Base-by-base conservation (phyloP, 2,888 invertebrate genomes). In the Autographa pulchrina region DNA sequence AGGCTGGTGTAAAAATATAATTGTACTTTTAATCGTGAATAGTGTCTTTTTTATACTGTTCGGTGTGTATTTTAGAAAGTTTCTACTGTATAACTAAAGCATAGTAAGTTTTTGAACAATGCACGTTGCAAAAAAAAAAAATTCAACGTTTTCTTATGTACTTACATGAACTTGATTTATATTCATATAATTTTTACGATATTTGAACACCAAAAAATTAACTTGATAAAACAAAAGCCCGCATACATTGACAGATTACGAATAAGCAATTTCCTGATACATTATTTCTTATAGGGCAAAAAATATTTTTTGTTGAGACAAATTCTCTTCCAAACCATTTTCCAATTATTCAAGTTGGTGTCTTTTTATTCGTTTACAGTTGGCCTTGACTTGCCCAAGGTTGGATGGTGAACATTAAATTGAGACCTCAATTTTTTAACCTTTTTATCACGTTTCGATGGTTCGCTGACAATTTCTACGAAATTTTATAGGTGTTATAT, bases 321-420 rank as follows among this genome's bases (percentile, higher is more conserved):
- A 65, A 62, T 77, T 72, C 72, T 73, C 59, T 75, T 64, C 63
- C 31, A 35, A 69, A n/a, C 70, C 67, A 74, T 80, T 83, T 77
- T 76, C 64, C 65, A 81, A 81, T 83, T 77, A 77, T 73, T 72
- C 64, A 64, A 59, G 62, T 18, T 64, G 69, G 59, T 63, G 38
- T 74, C 60, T 65, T 76, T 74, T 79, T 70, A 77, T 77, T 79
- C 56, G 20, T 54, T 71, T 77, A 75, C 69, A 54, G 58, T 56
- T 66, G 62, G 56, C 72, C 72, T 72, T 79, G 74, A 68, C 63
- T 75, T 20, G 16, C 63, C 54, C 52, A 71, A 72, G 75, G 72
- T 70, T 78, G 14, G 56, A 48, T 38, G 60, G 60, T 75, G 69
- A 72, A 65, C 56, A 63, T 71, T 56, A 73, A 73, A 70, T 74